Evolutionary conservation across 2,113 vertebrate genomes (phyloP).

Genomic region (Nothobranchius furzeri): DNA sequence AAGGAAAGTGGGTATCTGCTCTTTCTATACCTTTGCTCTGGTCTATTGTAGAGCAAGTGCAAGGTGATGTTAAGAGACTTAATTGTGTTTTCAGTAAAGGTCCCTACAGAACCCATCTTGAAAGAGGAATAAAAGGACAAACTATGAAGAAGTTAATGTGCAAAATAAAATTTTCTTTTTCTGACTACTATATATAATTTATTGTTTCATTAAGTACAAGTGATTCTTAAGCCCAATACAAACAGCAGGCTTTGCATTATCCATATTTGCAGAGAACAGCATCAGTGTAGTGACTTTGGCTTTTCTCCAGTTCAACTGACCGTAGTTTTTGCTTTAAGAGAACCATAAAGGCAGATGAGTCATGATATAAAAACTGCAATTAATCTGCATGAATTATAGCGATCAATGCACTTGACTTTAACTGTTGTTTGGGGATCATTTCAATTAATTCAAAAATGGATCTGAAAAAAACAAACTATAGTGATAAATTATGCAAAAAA

Average conservation of each 20-base stretch:
- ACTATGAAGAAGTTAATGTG: neutral
- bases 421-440: too few relatives aligned
- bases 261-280: neutral
- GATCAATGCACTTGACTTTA: too few relatives aligned
- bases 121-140: neutral
- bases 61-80: neutral
- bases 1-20: neutral
- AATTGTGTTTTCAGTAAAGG: neutral
- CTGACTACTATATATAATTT: too few relatives aligned
- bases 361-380: too few relatives aligned
- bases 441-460: too few relatives aligned
- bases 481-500: too few relatives aligned
- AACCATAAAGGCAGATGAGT: too few relatives aligned
- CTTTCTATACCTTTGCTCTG: neutral
- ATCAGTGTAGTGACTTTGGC: neutral
- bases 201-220: neutral
- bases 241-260: constrained; percentile 16
- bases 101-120: too few relatives aligned
- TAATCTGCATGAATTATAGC: too few relatives aligned
- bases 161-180: neutral
- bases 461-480: too few relatives aligned
- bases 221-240: neutral
- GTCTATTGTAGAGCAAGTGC: neutral
- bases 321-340: too few relatives aligned
- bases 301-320: neutral